phyloP scores from a whole-genome alignment of 1,140 invertebrate genomes.

The Polypedilum vanderplanki region DNA sequence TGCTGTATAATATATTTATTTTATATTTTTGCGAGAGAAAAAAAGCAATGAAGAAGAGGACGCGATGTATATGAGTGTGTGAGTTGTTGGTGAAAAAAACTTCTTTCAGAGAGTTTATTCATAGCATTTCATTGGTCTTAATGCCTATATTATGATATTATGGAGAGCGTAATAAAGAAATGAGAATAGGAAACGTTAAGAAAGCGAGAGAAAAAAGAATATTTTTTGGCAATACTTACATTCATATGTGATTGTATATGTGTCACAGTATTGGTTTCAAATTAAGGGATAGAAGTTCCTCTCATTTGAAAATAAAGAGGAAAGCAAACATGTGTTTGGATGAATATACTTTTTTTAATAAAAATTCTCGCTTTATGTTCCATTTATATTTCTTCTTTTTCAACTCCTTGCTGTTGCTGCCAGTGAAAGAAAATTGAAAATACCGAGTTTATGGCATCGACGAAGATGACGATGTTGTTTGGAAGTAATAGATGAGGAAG shows the following conservation, averaged over 20 bases:
- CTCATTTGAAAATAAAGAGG: constrained; percentile 18
- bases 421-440: too few species aligned
- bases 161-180: background rate
- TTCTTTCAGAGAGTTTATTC: constrained; percentile 16
- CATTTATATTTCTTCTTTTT: background rate
- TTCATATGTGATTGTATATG: background rate
- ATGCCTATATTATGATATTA: constrained; percentile 13
- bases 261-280: constrained; percentile 27
- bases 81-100: background rate
- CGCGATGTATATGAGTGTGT: background rate
- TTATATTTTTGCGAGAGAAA: background rate
- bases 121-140: constrained; percentile 9
- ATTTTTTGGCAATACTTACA: constrained; percentile 28
- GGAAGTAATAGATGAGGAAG: too few species aligned
- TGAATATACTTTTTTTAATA: background rate
- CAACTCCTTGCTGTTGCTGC: background rate
- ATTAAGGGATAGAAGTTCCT: constrained; percentile 21
- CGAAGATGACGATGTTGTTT: too few species aligned
- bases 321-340: constrained; percentile 26
- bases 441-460: too few species aligned
- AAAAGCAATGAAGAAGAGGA: background rate
- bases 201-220: background rate
- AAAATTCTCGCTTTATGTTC: constrained; percentile 17
- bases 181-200: constrained; percentile 13
- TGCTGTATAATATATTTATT: background rate